Base-by-base conservation (phyloP, 2,113 vertebrate genomes). In the Antennarius striatus region DNA sequence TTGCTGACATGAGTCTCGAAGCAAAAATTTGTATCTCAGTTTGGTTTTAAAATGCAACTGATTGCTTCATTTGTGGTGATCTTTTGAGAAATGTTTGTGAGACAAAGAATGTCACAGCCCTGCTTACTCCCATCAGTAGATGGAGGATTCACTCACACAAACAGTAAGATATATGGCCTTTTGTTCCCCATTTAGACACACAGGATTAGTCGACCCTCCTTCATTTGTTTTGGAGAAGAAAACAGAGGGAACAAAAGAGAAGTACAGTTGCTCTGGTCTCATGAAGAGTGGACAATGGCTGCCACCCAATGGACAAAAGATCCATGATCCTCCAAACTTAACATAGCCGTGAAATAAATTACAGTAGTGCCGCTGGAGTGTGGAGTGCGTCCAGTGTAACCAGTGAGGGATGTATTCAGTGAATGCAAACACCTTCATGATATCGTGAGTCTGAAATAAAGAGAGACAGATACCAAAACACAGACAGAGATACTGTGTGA, bases 251-350 rank as follows among this genome's bases (percentile, higher is more conserved):
- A 45, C 22, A 49, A 40, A 56, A 60, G 16, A 28, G 50, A 48
- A 39, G 55, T 16, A 32, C 11, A 28, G 39, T 5, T 40, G 58
- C 17, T 62, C 48, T 63, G 56, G 32, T n/a, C 45, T 32, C 2
- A 12, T 52, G 50, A 46, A 11, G 9, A 62, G 51, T 77, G 46
- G 63, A 68, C 17, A 53, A 32, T 65, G 40, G 51, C 73, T 75
- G 71, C 75, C 63, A 77, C 56, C 63, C 54, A 43, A 30, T 55
- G 68, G 68, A 65, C 74, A 84, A 70, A 73, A 42, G 30, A n/a
- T 55, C 63, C 17, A 74, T 58, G 67, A 22, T 54, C 32, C 59
- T 71, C 39, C 49, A 59, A 2, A 36, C 49, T 52, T 53, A 8
- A n/a, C 32, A n/a, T 9, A 3, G 46, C 3, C 16, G 40, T 29